Evolutionary conservation across 2,888 invertebrate species (phyloP).

Genomic region (Tetranychus truncatus): DNA sequence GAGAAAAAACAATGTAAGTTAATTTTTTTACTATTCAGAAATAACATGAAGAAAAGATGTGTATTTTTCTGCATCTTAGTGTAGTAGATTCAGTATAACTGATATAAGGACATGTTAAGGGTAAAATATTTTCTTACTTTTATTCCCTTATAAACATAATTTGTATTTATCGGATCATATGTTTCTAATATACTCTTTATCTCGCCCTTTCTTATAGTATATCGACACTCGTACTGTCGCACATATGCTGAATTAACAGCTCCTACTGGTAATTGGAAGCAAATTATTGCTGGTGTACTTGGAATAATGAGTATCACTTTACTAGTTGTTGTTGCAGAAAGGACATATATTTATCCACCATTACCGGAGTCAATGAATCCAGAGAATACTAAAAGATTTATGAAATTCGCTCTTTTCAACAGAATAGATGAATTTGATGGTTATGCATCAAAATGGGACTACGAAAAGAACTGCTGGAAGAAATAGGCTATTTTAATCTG

Average conservation of each 20-base stretch:
- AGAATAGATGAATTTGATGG: slow-evolving; percentile 60
- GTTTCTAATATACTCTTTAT: slow-evolving; percentile 6
- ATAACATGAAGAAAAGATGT: background rate
- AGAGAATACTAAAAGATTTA: slow-evolving; percentile 54
- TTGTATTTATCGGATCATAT: slow-evolving; percentile 12
- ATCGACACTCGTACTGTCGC: slow-evolving; percentile 78
- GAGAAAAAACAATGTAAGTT: slow-evolving; percentile 58
- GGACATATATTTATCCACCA: slow-evolving; percentile 33
- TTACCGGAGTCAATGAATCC: slow-evolving; percentile 49
- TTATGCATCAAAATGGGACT: slow-evolving; percentile 64
- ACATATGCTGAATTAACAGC: slow-evolving; percentile 78
- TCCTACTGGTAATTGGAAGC: slow-evolving; percentile 72
- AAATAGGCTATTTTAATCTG: slow-evolving; percentile 18
- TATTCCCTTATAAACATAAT: slow-evolving; percentile 4
- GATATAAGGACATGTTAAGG: no score
- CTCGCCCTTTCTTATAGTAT: slow-evolving; percentile 40
- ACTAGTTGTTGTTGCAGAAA: slow-evolving; percentile 15
- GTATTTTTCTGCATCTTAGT: slow-evolving; percentile 1
- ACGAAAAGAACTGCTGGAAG: slow-evolving; percentile 74
- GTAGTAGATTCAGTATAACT: background rate
- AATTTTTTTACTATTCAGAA: background rate
- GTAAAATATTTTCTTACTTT: background rate
- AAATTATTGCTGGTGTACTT: slow-evolving; percentile 37
- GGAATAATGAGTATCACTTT: slow-evolving; percentile 14
- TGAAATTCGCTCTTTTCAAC: slow-evolving; percentile 55